These are phyloP conservation scores for Drosophila chauvacae DNA, from an alignment of 1,140 invertebrate genomes.

Conservation along the genomic window DNA sequence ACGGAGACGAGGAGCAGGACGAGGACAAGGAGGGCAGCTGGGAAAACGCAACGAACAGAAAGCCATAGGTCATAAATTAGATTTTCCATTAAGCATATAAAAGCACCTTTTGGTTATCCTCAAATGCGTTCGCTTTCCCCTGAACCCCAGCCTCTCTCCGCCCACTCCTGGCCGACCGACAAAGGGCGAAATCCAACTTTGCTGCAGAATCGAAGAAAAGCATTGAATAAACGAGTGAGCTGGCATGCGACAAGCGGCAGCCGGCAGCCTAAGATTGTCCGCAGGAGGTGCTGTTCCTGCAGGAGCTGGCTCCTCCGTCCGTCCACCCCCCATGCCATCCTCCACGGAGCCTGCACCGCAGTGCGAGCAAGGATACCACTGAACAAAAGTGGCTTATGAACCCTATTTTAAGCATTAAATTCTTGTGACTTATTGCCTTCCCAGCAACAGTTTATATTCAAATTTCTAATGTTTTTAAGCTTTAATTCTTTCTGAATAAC, in stretches of 20 bases:
- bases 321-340: background rate
- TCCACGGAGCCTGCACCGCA: constrained; percentile 7
- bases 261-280: constrained; percentile 72
- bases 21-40: constrained; percentile 31
- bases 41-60: constrained; percentile 81
- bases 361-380: background rate
- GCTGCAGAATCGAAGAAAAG: constrained; percentile 81
- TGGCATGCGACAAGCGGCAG: constrained; percentile 40
- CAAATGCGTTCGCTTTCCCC: constrained; percentile 67
- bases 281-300: constrained; percentile 51
- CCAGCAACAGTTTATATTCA: background rate
- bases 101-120: constrained; percentile 83
- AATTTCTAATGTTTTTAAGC: background rate
- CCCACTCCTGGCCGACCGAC: constrained; percentile 49
- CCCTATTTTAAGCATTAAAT: background rate
- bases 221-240: constrained; percentile 77
- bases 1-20: background rate
- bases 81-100: constrained; percentile 84
- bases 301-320: background rate
- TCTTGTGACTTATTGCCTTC: background rate
- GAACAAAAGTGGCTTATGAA: constrained; percentile 2
- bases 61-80: constrained; percentile 83
- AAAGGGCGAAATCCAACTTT: constrained; percentile 79
- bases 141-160: background rate
- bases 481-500: background rate